Evolutionary conservation across 2,113 vertebrate species (phyloP), one percentile per base, ranked within the genome.

Genomic region (Bujurquina vittata): DNA sequence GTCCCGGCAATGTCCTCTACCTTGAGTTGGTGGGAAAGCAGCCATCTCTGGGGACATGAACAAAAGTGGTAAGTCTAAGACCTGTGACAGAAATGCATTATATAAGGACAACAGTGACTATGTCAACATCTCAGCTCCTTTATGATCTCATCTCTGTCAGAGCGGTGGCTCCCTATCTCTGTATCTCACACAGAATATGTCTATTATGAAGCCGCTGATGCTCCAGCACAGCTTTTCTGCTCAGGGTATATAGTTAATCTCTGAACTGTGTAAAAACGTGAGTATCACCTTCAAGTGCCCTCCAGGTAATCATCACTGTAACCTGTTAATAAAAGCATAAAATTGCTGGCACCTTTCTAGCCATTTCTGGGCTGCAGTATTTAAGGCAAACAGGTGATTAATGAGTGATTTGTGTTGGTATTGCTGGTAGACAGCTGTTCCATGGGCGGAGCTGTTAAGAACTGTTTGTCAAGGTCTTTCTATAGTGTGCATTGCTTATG

Each of bases 1-100:
- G 93, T 94, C 92, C 94, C 63, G 31, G 85, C 92, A 89, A 92
- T 84, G 94, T 94, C 94, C 95, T 95, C 93, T 93, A 94, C 84
- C 91, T 84, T 55, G 86, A 91, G 91, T 92, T 84, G 89, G 87
- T 79, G 87, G 83, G 75, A 86, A 93, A 87, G 85, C 77, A 90
- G 83, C 73, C 87, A 86, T 88, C 92, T 92, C 87, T 80, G 75
- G 88, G 89, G 89, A 91, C 89, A 52, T 1, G 46, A 89, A 87
- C 78, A 82, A 87, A 93, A 91, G 92, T 73, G 84, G 60, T 84
- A 81, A 84, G 90, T 84, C 75, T 84, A 60, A 90, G 92, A 87
- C 88, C 85, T 84, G 84, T 29, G 31, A 80, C 84, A 85, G 73
- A 65, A 83, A 80, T 0, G 20, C 1, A 63, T 91, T 88, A 88